Evolutionary conservation across 2,113 vertebrate species (phyloP), one percentile per base, ranked within the genome.

Genomic region (Clinocottus analis): DNA sequence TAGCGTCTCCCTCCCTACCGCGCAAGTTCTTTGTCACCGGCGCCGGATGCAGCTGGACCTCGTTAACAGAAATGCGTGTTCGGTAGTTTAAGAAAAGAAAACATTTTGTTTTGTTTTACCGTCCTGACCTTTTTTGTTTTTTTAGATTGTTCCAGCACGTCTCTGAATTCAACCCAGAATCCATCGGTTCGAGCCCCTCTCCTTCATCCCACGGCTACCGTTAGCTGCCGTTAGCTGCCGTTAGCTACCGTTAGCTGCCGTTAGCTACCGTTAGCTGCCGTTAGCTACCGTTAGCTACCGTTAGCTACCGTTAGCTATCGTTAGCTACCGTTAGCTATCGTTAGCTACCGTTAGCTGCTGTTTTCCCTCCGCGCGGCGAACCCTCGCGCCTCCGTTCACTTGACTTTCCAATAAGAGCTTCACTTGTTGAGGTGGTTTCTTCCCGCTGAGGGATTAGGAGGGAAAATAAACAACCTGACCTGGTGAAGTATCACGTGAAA

Each of bases 401-500:
- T 64, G 12, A 29, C 17, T n/a, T n/a, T n/a, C n/a, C n/a, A n/a
- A n/a, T n/a, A n/a, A n/a, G n/a, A n/a, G n/a, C n/a, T n/a, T n/a
- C n/a, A n/a, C n/a, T n/a, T n/a, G n/a, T n/a, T n/a, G n/a, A n/a
- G n/a, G n/a, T n/a, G n/a, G n/a, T n/a, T n/a, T n/a, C n/a, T n/a
- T n/a, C n/a, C n/a, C n/a, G 19, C 23, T 33, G 37, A 7, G 8
- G 27, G 51, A 6, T 12, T 31, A 53, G 4, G 2, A 31, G n/a
- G n/a, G 27, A 60, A 49, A 25, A 7, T 4, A 3, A 16, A 7
- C 16, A 49, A 58, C 23, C 39, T 63, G 79, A 79, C 87, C 76
- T 64, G 71, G 55, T 82, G 88, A 58, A 58, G 82, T 69, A 51
- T 70, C 73, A 56, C 29, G 65, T 73, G 53, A 53, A 77, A 19